Percentiles rank a stretch among this genome's conserved stretches.
Evolutionary conservation across 1,140 invertebrate species (phyloP).

Genomic region (Drosophila arawakana): DNA sequence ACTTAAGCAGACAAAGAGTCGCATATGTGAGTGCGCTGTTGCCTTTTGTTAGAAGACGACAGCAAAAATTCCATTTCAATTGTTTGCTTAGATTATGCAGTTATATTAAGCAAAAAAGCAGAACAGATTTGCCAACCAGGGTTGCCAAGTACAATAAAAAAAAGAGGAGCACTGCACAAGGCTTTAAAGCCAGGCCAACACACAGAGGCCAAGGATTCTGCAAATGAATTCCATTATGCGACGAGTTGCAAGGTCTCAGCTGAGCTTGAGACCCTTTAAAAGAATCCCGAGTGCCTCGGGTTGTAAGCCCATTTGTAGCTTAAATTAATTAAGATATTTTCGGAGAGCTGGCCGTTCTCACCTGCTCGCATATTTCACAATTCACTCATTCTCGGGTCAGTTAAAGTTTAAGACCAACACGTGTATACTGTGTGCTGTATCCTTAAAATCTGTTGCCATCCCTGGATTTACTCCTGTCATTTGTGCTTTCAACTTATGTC

Average conservation of each 20-base stretch:
- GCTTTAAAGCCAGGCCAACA: slow-evolving; percentile 4
- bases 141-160: slow-evolving; percentile 5
- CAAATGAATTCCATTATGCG: slow-evolving; percentile 35
- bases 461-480: slow-evolving; percentile 6
- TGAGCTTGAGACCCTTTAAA: too few relatives aligned
- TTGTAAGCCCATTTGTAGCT: background rate
- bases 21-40: slow-evolving; percentile 30
- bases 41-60: slow-evolving; percentile 55
- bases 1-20: slow-evolving; percentile 6
- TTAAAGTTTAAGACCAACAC: slow-evolving; percentile 11
- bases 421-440: slow-evolving; percentile 2
- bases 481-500: slow-evolving; percentile 42
- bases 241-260: slow-evolving; percentile 31
- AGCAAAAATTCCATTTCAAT: slow-evolving; percentile 81
- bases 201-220: slow-evolving; percentile 36
- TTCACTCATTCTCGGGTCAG: background rate
- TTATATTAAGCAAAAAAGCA: slow-evolving; percentile 70
- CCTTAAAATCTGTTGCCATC: slow-evolving; percentile 13
- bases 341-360: background rate
- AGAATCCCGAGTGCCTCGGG: background rate
- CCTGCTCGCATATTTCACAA: slow-evolving; percentile 1
- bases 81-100: slow-evolving; percentile 82
- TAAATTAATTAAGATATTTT: slow-evolving; percentile 40
- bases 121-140: slow-evolving; percentile 8
- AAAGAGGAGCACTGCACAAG: background rate